A percentile compares a stretch with the other conserved stretches of the same genome.
Conservation (phyloP, 2,888 invertebrate species). For the Leucoptera coffeella region DNA sequence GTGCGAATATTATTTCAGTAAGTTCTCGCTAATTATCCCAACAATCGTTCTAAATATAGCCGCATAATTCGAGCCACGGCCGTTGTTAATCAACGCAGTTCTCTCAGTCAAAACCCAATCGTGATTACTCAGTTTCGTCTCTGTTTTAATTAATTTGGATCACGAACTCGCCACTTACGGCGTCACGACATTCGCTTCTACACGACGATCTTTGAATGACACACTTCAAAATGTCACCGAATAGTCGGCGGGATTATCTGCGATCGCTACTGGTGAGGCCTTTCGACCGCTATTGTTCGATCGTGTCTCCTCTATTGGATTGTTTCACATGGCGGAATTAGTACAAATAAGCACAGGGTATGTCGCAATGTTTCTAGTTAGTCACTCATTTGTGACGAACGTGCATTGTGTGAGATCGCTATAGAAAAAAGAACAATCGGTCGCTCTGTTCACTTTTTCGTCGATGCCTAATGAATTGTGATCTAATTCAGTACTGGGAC, state of each 20-base stretch:
- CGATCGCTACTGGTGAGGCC: constrained; percentile 17
- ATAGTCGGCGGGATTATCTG: constrained; percentile 28
- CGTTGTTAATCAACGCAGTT: constrained; percentile 28
- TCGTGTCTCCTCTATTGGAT: constrained; percentile 1
- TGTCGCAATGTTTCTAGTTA: constrained; percentile 48
- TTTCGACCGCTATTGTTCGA: constrained; percentile 12
- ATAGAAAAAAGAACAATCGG: too few species aligned
- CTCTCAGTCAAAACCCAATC: constrained; percentile 23
- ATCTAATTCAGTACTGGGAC: too few species aligned
- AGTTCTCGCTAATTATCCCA: too few species aligned
- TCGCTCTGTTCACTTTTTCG: too few species aligned
- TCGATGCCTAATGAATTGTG: too few species aligned
- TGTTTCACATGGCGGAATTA: constrained; percentile 16
- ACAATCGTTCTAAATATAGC: too few species aligned
- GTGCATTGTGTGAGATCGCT: not conserved
- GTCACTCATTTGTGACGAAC: constrained; percentile 7
- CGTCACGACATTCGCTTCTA: constrained; percentile 49
- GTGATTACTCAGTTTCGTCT: constrained; percentile 47
- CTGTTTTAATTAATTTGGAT: constrained; percentile 52
- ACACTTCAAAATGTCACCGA: constrained; percentile 51
- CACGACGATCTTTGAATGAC: too few species aligned
- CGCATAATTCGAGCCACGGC: too few species aligned
- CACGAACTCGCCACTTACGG: constrained; percentile 49
- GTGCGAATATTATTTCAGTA: too few species aligned
- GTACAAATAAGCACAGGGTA: constrained; percentile 9